Conservation (phyloP, 92 coral and sea anemone genomes). For the Chrysogorgia sp. region DNA sequence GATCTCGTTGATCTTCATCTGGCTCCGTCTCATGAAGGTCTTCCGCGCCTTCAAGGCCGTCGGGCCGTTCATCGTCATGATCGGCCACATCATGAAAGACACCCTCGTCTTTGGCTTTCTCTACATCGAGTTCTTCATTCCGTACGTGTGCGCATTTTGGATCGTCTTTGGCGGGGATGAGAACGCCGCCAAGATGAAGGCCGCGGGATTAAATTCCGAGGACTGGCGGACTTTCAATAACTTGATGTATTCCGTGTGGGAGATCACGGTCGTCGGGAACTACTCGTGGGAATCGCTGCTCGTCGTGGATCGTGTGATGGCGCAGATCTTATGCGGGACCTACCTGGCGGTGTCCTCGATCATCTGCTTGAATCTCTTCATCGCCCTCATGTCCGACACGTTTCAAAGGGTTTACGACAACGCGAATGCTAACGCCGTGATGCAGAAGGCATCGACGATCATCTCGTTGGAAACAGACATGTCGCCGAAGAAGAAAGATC, state of each 20-base stretch:
- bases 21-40: conserved; percentile 95
- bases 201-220: conserved; percentile 53
- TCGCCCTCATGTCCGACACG: conserved; percentile 99
- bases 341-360: conserved; percentile 93
- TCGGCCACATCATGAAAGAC: conserved; percentile 91
- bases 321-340: conserved; percentile 91
- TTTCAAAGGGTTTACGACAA: conserved; percentile 98
- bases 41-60: conserved; percentile 83
- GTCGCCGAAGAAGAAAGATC: conserved; percentile 70
- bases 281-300: conserved; percentile 92
- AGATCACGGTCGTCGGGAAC: conserved; percentile 90
- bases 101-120: conserved; percentile 85
- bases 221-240: conserved; percentile 86
- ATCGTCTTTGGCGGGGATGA: conserved; percentile 86
- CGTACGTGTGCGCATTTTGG: conserved; percentile 98
- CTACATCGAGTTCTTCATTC: conserved; percentile 81
- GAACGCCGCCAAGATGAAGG: conserved; percentile 74
- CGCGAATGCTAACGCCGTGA: conserved; percentile 95
- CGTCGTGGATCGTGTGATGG: conserved; percentile 88
- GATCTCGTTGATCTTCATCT: conserved; percentile 81
- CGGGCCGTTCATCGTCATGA: conserved; percentile 97
- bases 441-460: conserved; percentile 94
- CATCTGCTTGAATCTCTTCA: conserved; percentile 86
- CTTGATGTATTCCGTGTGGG: conserved; percentile 96
- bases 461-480: conserved; percentile 79